phyloP scores from a whole-genome alignment of 2,797 vertebrate genomes.

The Chiropotes sagulatus region DNA sequence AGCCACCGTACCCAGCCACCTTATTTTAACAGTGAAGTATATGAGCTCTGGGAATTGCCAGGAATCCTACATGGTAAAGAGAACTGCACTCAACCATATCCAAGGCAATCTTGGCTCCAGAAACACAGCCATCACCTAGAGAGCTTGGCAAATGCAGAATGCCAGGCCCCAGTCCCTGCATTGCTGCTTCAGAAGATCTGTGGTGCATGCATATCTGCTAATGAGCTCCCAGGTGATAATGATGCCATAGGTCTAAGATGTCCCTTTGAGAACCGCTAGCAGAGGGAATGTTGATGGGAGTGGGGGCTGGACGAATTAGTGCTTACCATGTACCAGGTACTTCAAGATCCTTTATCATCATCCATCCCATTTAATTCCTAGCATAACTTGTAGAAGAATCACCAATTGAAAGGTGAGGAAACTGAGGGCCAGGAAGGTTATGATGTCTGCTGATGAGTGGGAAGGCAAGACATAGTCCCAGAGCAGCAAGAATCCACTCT shows the following conservation, averaged over 20 bases:
- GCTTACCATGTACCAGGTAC: not conserved
- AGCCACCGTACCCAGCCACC: no score
- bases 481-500: not conserved
- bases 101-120: not conserved
- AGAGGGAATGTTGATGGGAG: not conserved
- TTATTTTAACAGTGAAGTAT: not conserved
- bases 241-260: not conserved
- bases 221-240: not conserved
- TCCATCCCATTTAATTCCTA: not conserved
- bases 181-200: accelerated
- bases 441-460: not conserved
- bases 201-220: not conserved
- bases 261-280: not conserved
- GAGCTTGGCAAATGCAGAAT: not conserved
- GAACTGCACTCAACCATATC: not conserved
- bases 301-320: not conserved
- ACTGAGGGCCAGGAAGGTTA: not conserved
- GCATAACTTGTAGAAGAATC: not conserved
- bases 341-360: not conserved
- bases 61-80: not conserved
- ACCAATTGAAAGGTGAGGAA: not conserved
- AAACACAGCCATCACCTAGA: accelerated
- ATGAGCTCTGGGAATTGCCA: not conserved
- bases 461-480: not conserved
- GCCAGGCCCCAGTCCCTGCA: accelerated